Evolutionary conservation across 2,888 invertebrate genomes (phyloP).

Genomic region (Lumbricus terrestris): DNA sequence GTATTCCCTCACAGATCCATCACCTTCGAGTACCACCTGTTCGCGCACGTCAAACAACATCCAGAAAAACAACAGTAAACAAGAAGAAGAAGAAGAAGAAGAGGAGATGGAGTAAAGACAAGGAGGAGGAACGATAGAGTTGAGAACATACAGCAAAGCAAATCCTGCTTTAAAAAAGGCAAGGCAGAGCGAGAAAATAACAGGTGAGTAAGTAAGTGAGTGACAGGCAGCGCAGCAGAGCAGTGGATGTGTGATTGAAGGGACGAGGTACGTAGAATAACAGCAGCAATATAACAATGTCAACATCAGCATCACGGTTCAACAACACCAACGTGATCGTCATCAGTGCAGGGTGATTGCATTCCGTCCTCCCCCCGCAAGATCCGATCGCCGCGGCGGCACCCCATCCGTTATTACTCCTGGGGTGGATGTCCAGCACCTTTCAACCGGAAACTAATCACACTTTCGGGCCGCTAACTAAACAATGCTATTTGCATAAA

Average conservation of each 20-base stretch:
- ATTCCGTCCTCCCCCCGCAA: neutral
- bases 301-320: neutral
- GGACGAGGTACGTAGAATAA: neutral
- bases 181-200: neutral
- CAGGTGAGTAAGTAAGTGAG: neutral
- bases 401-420: neutral
- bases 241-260: neutral
- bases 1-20: slow-evolving; percentile 68
- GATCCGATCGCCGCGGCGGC: neutral
- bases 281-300: neutral
- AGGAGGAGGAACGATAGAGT: neutral
- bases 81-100: neutral
- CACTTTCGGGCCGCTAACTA: slow-evolving; percentile 3
- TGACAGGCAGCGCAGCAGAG: neutral
- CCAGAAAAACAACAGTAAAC: neutral
- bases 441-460: slow-evolving; percentile 3
- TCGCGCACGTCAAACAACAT: neutral
- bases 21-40: slow-evolving; percentile 21
- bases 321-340: neutral
- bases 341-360: slow-evolving; percentile 3
- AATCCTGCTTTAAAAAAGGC: neutral
- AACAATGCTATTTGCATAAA: slow-evolving; percentile 3
- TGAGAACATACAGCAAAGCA: neutral
- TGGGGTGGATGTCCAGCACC: neutral
- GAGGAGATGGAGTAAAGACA: neutral